Conservation (phyloP, 2,888 invertebrate species). For the Hypercompe scribonia region DNA sequence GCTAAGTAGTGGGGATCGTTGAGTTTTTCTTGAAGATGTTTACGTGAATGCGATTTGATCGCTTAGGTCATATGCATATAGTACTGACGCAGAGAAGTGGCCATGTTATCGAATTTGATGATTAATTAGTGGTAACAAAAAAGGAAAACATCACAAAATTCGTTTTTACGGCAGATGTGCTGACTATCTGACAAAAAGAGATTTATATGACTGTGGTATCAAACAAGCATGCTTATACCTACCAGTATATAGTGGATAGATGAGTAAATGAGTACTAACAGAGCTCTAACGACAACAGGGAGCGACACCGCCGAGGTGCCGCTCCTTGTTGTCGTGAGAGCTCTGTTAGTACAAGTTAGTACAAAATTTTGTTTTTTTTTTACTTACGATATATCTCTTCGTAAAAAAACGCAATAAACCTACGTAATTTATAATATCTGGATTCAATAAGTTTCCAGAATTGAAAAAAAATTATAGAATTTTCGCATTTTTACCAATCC, state of each 20-base stretch:
- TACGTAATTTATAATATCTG: not conserved
- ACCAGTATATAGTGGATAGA: not conserved
- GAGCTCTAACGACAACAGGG: too few species aligned
- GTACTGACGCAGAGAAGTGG: slow-evolving; percentile 64
- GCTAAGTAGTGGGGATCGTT: slow-evolving; percentile 85
- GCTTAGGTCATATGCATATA: slow-evolving; percentile 69
- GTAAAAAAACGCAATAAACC: not conserved
- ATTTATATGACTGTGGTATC: not conserved
- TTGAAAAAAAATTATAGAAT: not conserved
- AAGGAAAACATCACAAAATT: not conserved
- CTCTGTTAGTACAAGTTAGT: not conserved
- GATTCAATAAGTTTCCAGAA: not conserved
- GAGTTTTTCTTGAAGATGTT: slow-evolving; percentile 86
- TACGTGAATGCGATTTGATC: slow-evolving; percentile 85
- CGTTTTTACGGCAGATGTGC: not conserved
- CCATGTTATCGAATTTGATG: slow-evolving; percentile 17
- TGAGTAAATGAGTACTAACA: too few species aligned
- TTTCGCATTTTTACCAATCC: slow-evolving; percentile 60
- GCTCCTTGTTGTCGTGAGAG: not conserved
- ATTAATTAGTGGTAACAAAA: not conserved
- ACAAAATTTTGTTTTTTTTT: too few species aligned
- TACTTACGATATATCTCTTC: not conserved
- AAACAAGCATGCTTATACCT: too few species aligned
- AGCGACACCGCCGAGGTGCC: too few species aligned
- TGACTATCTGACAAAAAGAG: not conserved